phyloP scores from a whole-genome alignment of 1,140 invertebrate genomes.

The Philaenus spumarius region DNA sequence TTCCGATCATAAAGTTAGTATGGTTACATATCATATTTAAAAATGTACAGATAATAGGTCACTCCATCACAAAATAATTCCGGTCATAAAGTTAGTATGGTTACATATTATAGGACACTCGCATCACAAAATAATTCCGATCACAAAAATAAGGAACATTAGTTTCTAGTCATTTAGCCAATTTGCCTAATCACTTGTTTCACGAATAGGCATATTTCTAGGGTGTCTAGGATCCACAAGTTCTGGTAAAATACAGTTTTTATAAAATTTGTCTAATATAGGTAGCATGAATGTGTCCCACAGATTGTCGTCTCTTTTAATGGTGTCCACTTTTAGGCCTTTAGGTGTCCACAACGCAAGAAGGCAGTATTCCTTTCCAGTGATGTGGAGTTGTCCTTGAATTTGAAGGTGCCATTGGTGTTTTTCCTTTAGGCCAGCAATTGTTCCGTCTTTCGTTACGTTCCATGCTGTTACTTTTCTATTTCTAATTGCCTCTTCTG shows the following conservation, averaged over 20 bases:
- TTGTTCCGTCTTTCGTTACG: constrained; percentile 7
- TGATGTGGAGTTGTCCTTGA: constrained; percentile 37
- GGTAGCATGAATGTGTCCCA: constrained; percentile 29
- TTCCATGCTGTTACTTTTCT: constrained; percentile 12
- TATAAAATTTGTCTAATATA: constrained; percentile 14
- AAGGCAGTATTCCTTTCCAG: constrained; percentile 36
- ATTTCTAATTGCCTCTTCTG: constrained; percentile 23
- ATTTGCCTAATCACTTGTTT: no score
- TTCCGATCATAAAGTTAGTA: no score
- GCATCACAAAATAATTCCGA: no score
- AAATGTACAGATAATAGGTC: no score
- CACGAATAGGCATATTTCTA: neutral
- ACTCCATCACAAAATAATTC: no score
- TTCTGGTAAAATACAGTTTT: no score
- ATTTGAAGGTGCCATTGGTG: constrained; percentile 39
- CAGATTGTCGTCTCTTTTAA: constrained; percentile 25
- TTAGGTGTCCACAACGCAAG: constrained; percentile 35
- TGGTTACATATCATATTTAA: no score
- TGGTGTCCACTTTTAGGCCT: constrained; percentile 22
- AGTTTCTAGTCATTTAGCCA: no score
- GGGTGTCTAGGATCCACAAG: constrained; percentile 27
- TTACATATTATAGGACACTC: no score
- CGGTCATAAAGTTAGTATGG: no score
- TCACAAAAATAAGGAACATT: no score
- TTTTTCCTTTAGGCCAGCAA: constrained; percentile 31